phyloP scores from a whole-genome alignment of 2,888 invertebrate genomes.

The Drosophila mettleri region DNA sequence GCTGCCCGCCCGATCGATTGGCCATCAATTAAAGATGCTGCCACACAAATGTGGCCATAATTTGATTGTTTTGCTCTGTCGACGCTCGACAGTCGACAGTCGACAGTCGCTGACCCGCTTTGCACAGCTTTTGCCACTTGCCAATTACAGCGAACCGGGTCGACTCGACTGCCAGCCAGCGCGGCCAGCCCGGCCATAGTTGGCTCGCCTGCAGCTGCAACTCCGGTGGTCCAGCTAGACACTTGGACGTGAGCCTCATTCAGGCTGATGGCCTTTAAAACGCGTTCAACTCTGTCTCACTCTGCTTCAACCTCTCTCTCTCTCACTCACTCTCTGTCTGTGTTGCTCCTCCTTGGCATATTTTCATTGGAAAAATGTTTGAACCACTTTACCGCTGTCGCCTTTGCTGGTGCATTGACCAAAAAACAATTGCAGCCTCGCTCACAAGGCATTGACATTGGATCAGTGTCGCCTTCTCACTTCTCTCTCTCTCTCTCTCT shows the following conservation, averaged over 20 bases:
- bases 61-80: constrained; percentile 66
- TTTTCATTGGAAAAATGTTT: constrained; percentile 72
- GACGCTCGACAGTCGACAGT: constrained; percentile 30
- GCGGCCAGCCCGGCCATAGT: constrained; percentile 14
- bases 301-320: no score
- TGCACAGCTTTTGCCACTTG: constrained; percentile 69
- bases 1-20: constrained; percentile 20
- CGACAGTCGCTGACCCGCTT: constrained; percentile 69
- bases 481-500: neutral
- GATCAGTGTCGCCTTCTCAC: neutral
- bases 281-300: constrained; percentile 48
- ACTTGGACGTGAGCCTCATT: constrained; percentile 52
- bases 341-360: constrained; percentile 59
- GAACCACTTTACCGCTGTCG: constrained; percentile 58
- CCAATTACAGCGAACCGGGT: constrained; percentile 63
- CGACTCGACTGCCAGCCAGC: constrained; percentile 9
- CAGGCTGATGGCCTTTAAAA: constrained; percentile 56
- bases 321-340: constrained; percentile 11
- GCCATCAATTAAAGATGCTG: constrained; percentile 66
- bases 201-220: constrained; percentile 55
- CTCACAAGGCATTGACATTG: constrained; percentile 63
- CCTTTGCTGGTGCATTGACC: constrained; percentile 63
- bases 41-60: constrained; percentile 67
- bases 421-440: constrained; percentile 70
- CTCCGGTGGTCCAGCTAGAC: constrained; percentile 71